These are phyloP conservation scores for Drosophila neutralis DNA, from an alignment of 2,888 invertebrate genomes.

Conservation along the genomic window DNA sequence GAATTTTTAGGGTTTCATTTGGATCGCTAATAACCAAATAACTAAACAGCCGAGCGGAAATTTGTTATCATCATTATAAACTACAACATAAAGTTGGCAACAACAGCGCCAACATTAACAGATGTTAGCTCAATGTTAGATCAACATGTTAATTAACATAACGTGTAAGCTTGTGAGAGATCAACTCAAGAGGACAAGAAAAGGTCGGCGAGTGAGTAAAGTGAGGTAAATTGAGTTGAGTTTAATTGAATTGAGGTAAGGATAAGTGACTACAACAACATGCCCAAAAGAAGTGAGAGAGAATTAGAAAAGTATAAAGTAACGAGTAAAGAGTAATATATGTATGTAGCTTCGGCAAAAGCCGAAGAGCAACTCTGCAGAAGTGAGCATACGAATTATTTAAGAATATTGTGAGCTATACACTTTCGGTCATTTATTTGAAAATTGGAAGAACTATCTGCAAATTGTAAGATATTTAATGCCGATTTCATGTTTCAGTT, in stretches of 20 bases:
- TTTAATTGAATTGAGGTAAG: constrained; percentile 21
- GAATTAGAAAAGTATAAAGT: constrained; percentile 14
- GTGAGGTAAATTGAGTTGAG: constrained; percentile 28
- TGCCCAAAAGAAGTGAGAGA: constrained; percentile 32
- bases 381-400: constrained; percentile 20
- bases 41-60: constrained; percentile 3
- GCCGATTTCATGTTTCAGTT: background rate
- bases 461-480: background rate
- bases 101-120: constrained; percentile 11
- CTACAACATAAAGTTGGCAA: constrained; percentile 14
- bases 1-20: background rate
- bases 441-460: background rate
- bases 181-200: constrained; percentile 9
- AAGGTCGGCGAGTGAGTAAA: constrained; percentile 21
- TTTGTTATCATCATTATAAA: constrained; percentile 16
- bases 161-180: constrained; percentile 17
- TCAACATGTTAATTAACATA: constrained; percentile 46
- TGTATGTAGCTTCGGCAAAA: constrained; percentile 1
- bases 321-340: constrained; percentile 30
- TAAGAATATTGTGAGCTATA: background rate
- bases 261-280: constrained; percentile 41
- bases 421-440: background rate
- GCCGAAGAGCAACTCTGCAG: constrained; percentile 45
- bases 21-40: constrained; percentile 4
- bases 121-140: constrained; percentile 45